Base-by-base conservation (phyloP, 2,888 invertebrate species). In the Callinectes sapidus region DNA sequence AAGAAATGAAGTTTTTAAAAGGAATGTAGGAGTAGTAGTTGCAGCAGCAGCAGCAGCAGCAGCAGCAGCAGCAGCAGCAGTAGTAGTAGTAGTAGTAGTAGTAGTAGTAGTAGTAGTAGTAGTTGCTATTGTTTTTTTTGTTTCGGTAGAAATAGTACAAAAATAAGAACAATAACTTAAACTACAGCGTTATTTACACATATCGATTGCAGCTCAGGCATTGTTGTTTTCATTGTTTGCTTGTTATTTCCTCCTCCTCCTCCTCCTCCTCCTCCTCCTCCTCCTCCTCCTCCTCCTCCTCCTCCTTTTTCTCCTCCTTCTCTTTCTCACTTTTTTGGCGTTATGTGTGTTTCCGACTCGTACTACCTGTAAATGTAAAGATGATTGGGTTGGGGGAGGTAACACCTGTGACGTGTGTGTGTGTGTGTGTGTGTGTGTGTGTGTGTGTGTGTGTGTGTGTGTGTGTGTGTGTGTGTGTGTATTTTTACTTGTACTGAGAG, bases 391-490 rank as follows among this genome's bases (percentile, higher is more conserved):
- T 13, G 23, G 48, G 2, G 48, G 39, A 42, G 39, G 48, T 35
- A 32, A 39, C 39, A 39, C 39, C 39, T 39, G 39, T 39, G 28
- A 32, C 32, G 86, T 87, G 87, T 87, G 88, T 88, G 55, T 55
- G 55, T 87, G 87, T 88, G 88, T 55, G 88, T 88, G 87, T 87
- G 87, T 87, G 87, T 87, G 87, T 87, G 87, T 87, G 88, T 54
- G 88, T 88, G 88, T 55, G 87, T 87, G 87, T 87, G n/a, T n/a
- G n/a, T n/a, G 87, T 87, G 54, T 54, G 87, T 87, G 87, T 87
- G 87, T 87, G 87, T 87, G 87, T 87, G 87, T 87, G 87, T 87
- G 87, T 87, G 87, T 87, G 88, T 54, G 88, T 88, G 88, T 55
- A 54, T 32, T 35, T 14, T n/a, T 71, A 71, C 71, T 18, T 71